Evolutionary conservation across 2,113 vertebrate genomes (phyloP).

Genomic region (Notothenia rossii): DNA sequence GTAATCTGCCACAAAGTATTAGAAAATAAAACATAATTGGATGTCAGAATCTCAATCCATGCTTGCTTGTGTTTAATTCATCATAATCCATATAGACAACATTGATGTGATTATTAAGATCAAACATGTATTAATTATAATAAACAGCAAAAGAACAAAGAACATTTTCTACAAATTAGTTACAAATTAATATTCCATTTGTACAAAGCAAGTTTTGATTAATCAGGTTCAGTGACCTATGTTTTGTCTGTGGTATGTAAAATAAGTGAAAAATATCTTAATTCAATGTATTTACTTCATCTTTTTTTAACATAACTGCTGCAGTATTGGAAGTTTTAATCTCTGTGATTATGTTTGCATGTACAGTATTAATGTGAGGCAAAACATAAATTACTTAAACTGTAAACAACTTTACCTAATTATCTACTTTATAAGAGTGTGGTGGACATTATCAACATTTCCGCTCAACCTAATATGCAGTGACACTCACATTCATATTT

Average conservation of each 20-base stretch:
- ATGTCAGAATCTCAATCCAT: slow-evolving; percentile 4
- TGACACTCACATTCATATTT: not conserved
- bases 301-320: not conserved
- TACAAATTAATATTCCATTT: not conserved
- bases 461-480: not conserved
- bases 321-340: not conserved
- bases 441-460: not conserved
- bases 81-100: not conserved
- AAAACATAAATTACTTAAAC: not conserved
- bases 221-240: not conserved
- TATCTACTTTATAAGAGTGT: not conserved
- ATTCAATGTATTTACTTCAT: not conserved
- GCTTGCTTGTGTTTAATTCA: not conserved
- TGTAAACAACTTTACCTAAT: not conserved
- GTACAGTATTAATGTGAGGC: not conserved
- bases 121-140: slow-evolving; percentile 9
- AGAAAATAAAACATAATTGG: slow-evolving; percentile 4
- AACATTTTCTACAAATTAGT: too few species aligned
- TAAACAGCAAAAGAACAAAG: not conserved
- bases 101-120: not conserved
- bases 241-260: not conserved
- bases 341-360: slow-evolving; percentile 10
- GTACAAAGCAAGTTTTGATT: not conserved
- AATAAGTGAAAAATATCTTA: not conserved
- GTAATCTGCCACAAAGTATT: slow-evolving; percentile 10